Evolutionary conservation across 2,113 vertebrate species (phyloP).

Genomic region (Cynopterus brachyotis): DNA sequence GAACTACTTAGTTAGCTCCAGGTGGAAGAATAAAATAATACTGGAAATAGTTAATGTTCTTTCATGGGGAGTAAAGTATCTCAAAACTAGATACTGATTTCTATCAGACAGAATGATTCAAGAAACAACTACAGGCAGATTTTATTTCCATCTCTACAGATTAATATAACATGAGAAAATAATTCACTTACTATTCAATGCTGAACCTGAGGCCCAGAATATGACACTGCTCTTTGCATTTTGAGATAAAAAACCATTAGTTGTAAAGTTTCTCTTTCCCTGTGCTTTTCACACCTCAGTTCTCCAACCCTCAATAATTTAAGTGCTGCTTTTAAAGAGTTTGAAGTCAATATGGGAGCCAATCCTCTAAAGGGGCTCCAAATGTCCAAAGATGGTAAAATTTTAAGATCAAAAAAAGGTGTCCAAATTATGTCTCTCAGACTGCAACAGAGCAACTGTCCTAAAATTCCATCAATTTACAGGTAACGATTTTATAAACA

Average conservation of each 20-base stretch:
- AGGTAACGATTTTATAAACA: not conserved
- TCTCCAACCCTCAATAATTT: not conserved
- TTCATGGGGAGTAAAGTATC: not conserved
- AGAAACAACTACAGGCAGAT: not conserved
- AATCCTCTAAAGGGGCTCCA: not conserved
- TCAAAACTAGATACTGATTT: not conserved
- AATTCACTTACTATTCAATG: not conserved
- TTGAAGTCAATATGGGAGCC: not conserved
- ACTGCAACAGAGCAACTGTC: not conserved
- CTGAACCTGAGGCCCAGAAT: not conserved
- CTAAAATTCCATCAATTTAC: not conserved
- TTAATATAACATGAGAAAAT: not conserved
- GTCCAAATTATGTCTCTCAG: not conserved
- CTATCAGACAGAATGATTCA: not conserved
- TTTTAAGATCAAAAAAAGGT: not conserved
- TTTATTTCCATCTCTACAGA: not conserved
- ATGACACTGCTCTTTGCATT: not conserved
- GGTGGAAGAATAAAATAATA: not conserved
- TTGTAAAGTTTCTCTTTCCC: not conserved
- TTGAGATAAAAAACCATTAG: slow-evolving; percentile 13
- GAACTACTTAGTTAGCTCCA: not conserved
- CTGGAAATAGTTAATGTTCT: not conserved
- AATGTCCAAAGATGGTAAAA: not conserved
- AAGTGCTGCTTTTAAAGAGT: not conserved
- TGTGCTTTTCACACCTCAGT: not conserved